phyloP scores from a whole-genome alignment of 1,140 invertebrate species.

The Sinonovacula constricta region DNA sequence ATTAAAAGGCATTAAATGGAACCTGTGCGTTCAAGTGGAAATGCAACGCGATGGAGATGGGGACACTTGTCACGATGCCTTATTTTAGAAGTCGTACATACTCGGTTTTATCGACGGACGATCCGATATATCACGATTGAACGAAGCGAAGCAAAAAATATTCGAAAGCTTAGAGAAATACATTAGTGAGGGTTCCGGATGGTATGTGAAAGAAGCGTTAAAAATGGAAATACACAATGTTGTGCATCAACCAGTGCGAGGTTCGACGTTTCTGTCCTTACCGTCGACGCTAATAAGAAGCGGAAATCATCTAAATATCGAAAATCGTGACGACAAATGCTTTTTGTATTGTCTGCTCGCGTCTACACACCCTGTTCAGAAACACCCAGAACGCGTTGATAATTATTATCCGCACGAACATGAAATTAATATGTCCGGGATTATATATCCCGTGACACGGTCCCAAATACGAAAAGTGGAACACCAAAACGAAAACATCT shows the following conservation, averaged over 20 bases:
- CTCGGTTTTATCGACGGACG: background rate
- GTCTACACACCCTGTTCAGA: background rate
- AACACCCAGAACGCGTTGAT: background rate
- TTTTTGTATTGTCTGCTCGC: background rate
- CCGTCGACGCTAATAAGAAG: background rate
- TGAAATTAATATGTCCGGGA: slow-evolving; percentile 9
- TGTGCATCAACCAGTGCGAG: background rate
- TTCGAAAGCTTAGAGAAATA: background rate
- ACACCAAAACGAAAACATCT: slow-evolving; percentile 3
- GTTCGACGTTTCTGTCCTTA: slow-evolving; percentile 7
- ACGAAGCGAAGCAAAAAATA: slow-evolving; percentile 23
- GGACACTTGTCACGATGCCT: background rate
- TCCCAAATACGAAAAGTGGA: slow-evolving; percentile 7
- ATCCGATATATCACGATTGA: background rate
- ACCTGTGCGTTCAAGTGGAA: slow-evolving; percentile 14
- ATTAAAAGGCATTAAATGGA: slow-evolving; percentile 2
- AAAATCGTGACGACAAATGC: slow-evolving; percentile 5
- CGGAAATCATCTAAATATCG: background rate
- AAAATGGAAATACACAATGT: slow-evolving; percentile 10
- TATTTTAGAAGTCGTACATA: slow-evolving; percentile 21
- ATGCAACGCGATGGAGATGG: slow-evolving; percentile 4
- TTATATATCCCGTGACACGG: slow-evolving; percentile 1
- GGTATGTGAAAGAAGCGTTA: slow-evolving; percentile 1
- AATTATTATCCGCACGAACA: slow-evolving; percentile 10
- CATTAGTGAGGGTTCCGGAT: background rate